phyloP scores from a whole-genome alignment of 2,888 invertebrate genomes.

The Mechanitis mazaeus region DNA sequence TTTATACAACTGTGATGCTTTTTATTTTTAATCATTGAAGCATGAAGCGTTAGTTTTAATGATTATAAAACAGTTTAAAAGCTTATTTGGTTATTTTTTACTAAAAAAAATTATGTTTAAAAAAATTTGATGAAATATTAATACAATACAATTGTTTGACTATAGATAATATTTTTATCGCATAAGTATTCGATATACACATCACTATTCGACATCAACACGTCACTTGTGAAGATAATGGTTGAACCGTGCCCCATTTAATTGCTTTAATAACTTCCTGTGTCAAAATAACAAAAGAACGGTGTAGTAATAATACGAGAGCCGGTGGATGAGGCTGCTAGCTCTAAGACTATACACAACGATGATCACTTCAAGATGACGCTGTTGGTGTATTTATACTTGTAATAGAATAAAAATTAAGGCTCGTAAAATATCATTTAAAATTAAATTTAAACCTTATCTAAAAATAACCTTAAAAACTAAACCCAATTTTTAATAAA shows the following conservation, averaged over 20 bases:
- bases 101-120: no score
- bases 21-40: constrained; percentile 12
- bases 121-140: neutral
- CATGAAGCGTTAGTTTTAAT: neutral
- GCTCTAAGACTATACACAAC: constrained; percentile 12
- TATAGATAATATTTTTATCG: constrained; percentile 18
- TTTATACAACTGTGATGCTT: constrained; percentile 8
- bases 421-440: no score
- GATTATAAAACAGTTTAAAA: no score
- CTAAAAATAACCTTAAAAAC: no score
- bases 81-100: no score
- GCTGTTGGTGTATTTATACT: no score
- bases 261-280: constrained; percentile 78
- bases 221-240: constrained; percentile 74
- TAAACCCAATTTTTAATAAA: no score
- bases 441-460: no score
- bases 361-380: no score
- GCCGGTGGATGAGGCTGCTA: constrained; percentile 23
- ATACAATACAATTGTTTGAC: neutral
- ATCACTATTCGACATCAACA: constrained; percentile 69
- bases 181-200: constrained; percentile 29
- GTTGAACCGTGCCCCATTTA: constrained; percentile 72
- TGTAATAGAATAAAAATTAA: no score
- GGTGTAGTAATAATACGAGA: constrained; percentile 27
- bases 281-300: constrained; percentile 77